Evolutionary conservation across 2,888 invertebrate species (phyloP), one percentile per base, ranked within the genome.

Genomic region (Lepidonotus clava): DNA sequence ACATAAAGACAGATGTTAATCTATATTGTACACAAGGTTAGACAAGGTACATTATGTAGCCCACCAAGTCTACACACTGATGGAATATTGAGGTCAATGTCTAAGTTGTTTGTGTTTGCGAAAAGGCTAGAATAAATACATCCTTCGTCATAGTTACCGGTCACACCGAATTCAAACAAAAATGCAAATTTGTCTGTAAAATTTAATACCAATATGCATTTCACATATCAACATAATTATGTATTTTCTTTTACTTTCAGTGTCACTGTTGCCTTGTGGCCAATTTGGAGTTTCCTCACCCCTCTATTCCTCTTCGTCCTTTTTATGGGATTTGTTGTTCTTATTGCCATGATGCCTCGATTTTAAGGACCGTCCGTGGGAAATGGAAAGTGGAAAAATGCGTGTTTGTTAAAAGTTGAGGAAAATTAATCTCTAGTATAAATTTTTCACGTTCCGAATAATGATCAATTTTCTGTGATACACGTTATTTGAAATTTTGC

Each of bases 321-420:
- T 8, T 92, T 94, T 84, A 94, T 94, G 93, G 94, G 93, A 1
- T 89, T 93, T 86, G 90, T 94, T 8, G 93, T 94, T 4, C 86
- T 92, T 8, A 87, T 94, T 36, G 92, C 93, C 32, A 92, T 93
- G 92, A 76, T 93, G 66, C 93, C 93, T 18, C 89, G 89, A 86
- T 91, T 92, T 84, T 88, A 46, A 53, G 11, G 0, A 34, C 77
- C 28, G 8, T 18, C 18, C 46, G 46, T 46, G 46, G 46, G 8
- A 46, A 18, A 8, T 46, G 46, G 46, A 46, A 18, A 11, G 46
- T 11, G 46, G 18, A 11, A 11, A 46, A 46, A 46, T 46, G 8
- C 18, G 46, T 8, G 18, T 46, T 46, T 46, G 18, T 18, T 8
- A 46, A 46, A 46, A 46, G 46, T 46, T 46, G 18, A 46, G 18